Conservation (phyloP, 2,113 vertebrate genomes). For the Helogale parvula region DNA sequence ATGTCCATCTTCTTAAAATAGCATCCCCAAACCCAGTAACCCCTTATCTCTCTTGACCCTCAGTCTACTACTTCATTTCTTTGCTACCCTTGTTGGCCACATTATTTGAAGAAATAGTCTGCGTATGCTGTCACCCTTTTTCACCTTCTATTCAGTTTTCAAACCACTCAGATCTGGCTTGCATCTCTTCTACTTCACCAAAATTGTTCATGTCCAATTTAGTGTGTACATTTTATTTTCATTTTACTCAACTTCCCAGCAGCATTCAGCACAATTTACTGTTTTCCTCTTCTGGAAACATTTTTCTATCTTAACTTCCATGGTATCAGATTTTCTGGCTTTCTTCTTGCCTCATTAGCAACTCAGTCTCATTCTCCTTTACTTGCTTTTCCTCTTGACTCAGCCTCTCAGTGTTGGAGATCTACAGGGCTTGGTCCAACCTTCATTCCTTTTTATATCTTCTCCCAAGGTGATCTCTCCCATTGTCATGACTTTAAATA, state of each 20-base stretch:
- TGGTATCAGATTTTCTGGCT: background rate
- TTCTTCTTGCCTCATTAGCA: background rate
- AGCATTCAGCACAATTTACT: background rate
- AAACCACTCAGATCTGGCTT: background rate
- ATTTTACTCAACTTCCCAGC: background rate
- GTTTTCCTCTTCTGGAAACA: background rate
- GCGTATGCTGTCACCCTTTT: background rate
- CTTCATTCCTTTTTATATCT: background rate
- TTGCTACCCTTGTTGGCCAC: background rate
- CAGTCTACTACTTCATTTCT: background rate
- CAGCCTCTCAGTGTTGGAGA: background rate
- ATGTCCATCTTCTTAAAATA: background rate
- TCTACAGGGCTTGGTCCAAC: background rate
- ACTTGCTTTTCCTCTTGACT: background rate
- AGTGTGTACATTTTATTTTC: background rate
- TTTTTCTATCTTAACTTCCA: background rate
- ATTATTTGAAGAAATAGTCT: background rate
- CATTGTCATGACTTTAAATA: background rate
- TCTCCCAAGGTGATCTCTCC: background rate
- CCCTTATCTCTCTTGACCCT: background rate
- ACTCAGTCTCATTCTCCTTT: background rate
- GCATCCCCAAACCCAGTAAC: too few relatives aligned
- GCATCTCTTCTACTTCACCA: background rate
- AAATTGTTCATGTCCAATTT: background rate
- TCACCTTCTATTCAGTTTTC: background rate